Evolutionary conservation across 2,113 vertebrate genomes (phyloP).

Genomic region (Sinocyclocheilus maitianheensis): DNA sequence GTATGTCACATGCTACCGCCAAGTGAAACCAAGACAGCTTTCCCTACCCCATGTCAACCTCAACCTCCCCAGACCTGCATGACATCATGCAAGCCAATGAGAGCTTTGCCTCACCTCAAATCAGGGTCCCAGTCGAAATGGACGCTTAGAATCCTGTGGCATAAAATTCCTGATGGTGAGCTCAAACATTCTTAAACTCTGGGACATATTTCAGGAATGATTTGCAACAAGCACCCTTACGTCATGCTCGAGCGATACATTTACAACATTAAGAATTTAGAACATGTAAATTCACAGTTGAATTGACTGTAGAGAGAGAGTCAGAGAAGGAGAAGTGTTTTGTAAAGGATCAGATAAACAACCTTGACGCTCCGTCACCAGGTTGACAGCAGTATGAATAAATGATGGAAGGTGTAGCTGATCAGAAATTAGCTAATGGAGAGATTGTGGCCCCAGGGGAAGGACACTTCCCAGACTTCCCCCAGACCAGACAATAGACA

Average conservation of each 20-base stretch:
- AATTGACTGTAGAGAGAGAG: slow-evolving; percentile 6
- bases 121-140: not conserved
- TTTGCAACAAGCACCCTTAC: not conserved
- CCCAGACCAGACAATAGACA: slow-evolving; percentile 45
- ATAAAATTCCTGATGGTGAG: not conserved
- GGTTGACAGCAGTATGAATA: slow-evolving; percentile 69
- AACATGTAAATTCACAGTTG: slow-evolving; percentile 34
- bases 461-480: slow-evolving; percentile 56
- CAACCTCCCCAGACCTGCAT: slow-evolving; percentile 9
- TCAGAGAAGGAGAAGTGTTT: slow-evolving; percentile 14
- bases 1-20: not conserved
- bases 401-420: slow-evolving; percentile 74
- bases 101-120: slow-evolving; percentile 11
- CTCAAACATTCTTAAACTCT: slow-evolving; percentile 15
- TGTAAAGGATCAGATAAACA: slow-evolving; percentile 67
- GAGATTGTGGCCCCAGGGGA: slow-evolving; percentile 62
- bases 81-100: not conserved
- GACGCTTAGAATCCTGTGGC: too few species aligned
- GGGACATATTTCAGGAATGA: not conserved
- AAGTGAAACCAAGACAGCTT: slow-evolving; percentile 25
- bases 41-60: slow-evolving; percentile 2
- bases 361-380: slow-evolving; percentile 67
- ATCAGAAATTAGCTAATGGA: slow-evolving; percentile 77
- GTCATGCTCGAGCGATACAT: not conserved
- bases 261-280: slow-evolving; percentile 34